phyloP scores from a whole-genome alignment of 2,797 vertebrate species.

The Borostomias antarcticus region DNA sequence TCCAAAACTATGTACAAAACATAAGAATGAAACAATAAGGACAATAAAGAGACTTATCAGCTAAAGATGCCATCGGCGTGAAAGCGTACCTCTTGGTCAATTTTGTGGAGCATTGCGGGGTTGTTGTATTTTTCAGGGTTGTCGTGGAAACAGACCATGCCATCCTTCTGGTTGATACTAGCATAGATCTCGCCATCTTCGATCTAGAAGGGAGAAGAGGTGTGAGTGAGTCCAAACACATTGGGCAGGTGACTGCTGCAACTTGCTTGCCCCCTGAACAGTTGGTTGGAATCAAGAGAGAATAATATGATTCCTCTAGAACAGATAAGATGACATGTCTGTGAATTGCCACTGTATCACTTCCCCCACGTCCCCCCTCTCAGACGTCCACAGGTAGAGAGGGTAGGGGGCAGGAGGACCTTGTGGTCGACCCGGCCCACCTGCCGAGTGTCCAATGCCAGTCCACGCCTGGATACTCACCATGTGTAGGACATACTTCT shows the following conservation, averaged over 20 bases:
- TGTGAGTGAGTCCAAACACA: not conserved
- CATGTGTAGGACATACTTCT: constrained; percentile 99
- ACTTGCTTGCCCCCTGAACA: no score
- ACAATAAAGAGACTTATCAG: no score
- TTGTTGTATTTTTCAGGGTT: constrained; percentile 99
- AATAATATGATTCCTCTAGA: no score
- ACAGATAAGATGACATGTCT: no score
- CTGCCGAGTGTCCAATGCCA: no score
- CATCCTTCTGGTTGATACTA: constrained; percentile 99
- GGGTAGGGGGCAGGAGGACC: not conserved
- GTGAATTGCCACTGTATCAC: no score
- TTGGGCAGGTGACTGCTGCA: not conserved
- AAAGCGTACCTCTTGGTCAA: constrained; percentile 98
- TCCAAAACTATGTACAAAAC: no score
- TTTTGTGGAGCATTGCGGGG: constrained; percentile 99
- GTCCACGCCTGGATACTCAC: constrained; percentile 70
- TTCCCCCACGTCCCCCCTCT: no score
- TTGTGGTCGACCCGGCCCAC: not conserved
- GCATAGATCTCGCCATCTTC: constrained; percentile 99
- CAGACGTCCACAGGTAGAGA: no score
- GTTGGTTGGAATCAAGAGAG: no score
- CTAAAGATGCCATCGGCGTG: no score
- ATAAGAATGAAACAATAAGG: no score
- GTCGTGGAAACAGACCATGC: constrained; percentile 99
- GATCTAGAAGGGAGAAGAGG: constrained; percentile 78